Percentiles rank a stretch among this genome's conserved stretches.
Conservation (phyloP, 92 coral and sea anemone genomes). For the Meandrina meandrites region DNA sequence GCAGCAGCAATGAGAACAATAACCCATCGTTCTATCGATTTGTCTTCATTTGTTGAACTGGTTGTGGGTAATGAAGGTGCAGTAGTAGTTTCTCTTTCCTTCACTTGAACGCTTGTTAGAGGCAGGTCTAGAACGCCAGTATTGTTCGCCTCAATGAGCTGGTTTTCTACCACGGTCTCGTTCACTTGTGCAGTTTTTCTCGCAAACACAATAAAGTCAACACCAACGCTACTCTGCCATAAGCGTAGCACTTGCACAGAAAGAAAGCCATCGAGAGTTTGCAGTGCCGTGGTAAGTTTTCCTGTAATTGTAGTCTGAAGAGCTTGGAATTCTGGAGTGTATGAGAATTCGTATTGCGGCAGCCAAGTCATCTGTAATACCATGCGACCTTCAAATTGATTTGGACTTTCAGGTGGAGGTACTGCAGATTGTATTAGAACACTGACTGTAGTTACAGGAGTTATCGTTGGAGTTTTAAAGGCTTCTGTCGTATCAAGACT, state of each 20-base stretch:
- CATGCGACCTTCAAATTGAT: slow-evolving; percentile 20
- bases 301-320: slow-evolving; percentile 1
- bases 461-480: background rate
- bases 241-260: slow-evolving; percentile 38
- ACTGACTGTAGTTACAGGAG: background rate
- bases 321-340: slow-evolving; percentile 31
- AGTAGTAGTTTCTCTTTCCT: background rate
- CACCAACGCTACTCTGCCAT: slow-evolving; percentile 43
- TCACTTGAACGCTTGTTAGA: slow-evolving; percentile 12
- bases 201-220: slow-evolving; percentile 20
- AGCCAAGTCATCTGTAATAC: slow-evolving; percentile 25
- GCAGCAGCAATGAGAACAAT: slow-evolving; percentile 17
- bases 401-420: slow-evolving; percentile 23
- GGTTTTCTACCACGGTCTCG: background rate
- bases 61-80: background rate
- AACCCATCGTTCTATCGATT: slow-evolving; percentile 24
- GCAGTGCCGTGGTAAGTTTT: slow-evolving; percentile 13
- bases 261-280: slow-evolving; percentile 22
- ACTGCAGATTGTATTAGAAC: background rate
- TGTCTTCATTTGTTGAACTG: background rate
- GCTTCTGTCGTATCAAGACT: background rate
- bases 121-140: slow-evolving; percentile 25
- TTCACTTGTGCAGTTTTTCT: background rate
- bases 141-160: slow-evolving; percentile 10
- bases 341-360: slow-evolving; percentile 4